Evolutionary conservation across 2,113 vertebrate genomes (phyloP), one percentile per base, ranked within the genome.

Genomic region (Syngnathus floridae): DNA sequence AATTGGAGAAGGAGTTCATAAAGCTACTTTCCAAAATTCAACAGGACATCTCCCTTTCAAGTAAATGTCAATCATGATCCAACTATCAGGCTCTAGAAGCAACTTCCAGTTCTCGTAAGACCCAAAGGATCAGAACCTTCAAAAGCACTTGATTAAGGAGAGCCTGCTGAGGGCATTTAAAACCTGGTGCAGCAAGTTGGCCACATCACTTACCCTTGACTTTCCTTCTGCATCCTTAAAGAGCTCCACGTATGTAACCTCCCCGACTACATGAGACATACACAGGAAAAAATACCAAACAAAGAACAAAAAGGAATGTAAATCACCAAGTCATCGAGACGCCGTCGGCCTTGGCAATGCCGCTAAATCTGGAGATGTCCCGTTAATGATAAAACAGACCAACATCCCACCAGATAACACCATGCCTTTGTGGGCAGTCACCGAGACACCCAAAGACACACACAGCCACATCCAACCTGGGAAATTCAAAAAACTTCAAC

Each of bases 231-330:
- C 95, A 98, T 99, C 97, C 97, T 98, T 98, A 99, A 97, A 99
- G 95, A 99, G 96, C 94, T 99, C 96, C 97, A 99, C 97, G 96
- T 99, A 99, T 98, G 96, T 98, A 96, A 99, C 97, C 96, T 99
- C 97, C 98, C 97, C 96, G 93, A 99, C 97, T 99, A 99, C 96
- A 98, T 98, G 96, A 98, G 95, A 99, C 95, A 99, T 96, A 98
- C 95, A 98, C 97, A 95, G 95, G 95, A 93, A 94, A 72, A 97
- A 95, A 98, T 98, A 98, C 95, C 96, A 99, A 96, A 99, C 17
- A 96, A 94, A 90, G 88, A 97, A 94, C 96, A 95, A 98, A 97
- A 98, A 97, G 92, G 91, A 92, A 95, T 98, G 97, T 98, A 95
- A 92, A 83, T 95, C 93, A 97, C 95, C 95, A 92, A 85, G 81